Conservation (phyloP, 2,797 vertebrate species). For the Otolemur crassicaudatus region DNA sequence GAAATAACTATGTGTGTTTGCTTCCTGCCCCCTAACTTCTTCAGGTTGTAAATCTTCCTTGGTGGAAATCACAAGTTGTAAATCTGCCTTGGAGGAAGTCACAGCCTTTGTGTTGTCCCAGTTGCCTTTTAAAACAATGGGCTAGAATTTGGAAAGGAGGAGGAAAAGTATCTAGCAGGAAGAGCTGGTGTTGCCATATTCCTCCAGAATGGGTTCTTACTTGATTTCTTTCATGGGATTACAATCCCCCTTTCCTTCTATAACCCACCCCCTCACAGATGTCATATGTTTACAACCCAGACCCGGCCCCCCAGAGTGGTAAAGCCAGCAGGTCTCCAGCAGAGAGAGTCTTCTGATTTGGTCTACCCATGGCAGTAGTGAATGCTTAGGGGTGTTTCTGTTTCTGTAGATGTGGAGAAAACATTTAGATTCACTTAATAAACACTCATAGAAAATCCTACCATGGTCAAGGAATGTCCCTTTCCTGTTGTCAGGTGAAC, state of each 20-base stretch:
- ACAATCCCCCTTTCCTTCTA: background rate
- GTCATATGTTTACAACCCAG: background rate
- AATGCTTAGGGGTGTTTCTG: background rate
- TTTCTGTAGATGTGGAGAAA: background rate
- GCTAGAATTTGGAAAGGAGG: background rate
- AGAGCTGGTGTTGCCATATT: no score
- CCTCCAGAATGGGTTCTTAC: background rate
- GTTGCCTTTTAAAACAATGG: background rate
- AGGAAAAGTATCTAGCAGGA: background rate
- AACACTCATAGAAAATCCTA: background rate
- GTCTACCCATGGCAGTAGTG: background rate
- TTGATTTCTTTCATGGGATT: background rate
- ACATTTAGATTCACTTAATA: background rate
- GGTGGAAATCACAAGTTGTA: background rate
- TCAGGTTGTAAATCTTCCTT: background rate
- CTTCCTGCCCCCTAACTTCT: background rate
- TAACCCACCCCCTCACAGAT: background rate
- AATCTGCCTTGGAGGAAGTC: background rate
- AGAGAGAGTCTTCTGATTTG: background rate
- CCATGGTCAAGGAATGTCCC: background rate
- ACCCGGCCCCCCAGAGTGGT: no score
- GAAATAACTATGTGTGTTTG: background rate
- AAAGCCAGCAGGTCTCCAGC: background rate
- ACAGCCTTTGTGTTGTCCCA: background rate
- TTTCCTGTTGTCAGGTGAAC: background rate